Evolutionary conservation across 2,797 vertebrate species (phyloP), one percentile per base, ranked within the genome.

Genomic region (Podarcis lilfordi): DNA sequence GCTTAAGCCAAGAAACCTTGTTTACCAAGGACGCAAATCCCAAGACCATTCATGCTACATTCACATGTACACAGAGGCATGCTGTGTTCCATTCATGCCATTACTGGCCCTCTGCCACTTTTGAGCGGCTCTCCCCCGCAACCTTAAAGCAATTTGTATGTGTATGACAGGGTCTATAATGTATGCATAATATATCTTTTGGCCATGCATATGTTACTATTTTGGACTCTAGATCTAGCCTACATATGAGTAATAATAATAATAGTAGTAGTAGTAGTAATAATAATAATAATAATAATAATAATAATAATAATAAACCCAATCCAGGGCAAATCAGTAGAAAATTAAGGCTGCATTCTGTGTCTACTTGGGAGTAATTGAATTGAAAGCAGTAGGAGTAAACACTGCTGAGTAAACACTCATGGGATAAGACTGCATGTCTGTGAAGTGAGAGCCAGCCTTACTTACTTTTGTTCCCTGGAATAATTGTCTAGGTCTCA

Each of bases 1-100:
- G 88, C 80, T 89, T 91, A 76, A 29, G 72, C 13, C 86, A 64
- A 86, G 71, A 74, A 80, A 35, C 80, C n/a, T 25, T 77, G 4
- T 86, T 84, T 69, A 50, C 45, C 35, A 61, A 77, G 1, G 23
- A 86, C 91, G 77, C 71, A 45, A 82, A 75, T 10, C 29, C 43
- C 71, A 50, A 80, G 35, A 40, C 27, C 10, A 8, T 77, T 15
- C n/a, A 50, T 25, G 5, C 59, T 66, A 32, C 5, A 3, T 66
- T 27, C n/a, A 82, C 37, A 66, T 69, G 25, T 66, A n/a, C 29
- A 19, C 50, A n/a, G 3, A 35, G 55, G 27, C 4, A 8, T 43
- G 59, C 59, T 81, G 27, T 72, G 25, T 59, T 75, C 37, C 9
- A 81, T 45, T 66, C 29, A 35, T 29, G 17, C 45, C 59, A 87